Evolutionary conservation across 1,140 invertebrate genomes (phyloP), one percentile per base, ranked within the genome.

Genomic region (Drosophila ironensis): DNA sequence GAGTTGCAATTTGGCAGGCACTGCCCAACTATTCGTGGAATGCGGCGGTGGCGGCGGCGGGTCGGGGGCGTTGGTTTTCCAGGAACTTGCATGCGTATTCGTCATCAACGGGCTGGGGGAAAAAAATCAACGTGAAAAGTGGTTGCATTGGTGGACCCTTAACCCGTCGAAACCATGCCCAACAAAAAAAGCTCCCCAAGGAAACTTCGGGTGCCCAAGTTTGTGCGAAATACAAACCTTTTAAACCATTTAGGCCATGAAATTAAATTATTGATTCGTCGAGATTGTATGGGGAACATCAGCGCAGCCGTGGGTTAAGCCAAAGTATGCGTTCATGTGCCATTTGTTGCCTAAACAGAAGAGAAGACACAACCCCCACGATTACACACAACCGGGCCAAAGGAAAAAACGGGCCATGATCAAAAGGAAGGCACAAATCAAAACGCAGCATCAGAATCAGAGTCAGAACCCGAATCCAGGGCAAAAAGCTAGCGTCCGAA

Each of bases 71-170:
- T 48, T 19, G 47, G 44, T 69, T 84, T 86, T 86, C 80, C 70
- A 68, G 80, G 80, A 86, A 86, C 81, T 86, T 72, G 81, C 80
- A 86, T 86, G 80, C 75, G 68, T 75, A 75, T 86, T 80, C 74
- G 75, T 87, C 80, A 86, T 86, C 71, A 80, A 45, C 11, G 53
- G 41, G 28, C 45, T 59, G 63, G 45, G 38, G 20, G 27, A 42
- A 73, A 69, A 41, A 11, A 16, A 80, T n/a, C n/a, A n/a, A n/a
- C n/a, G n/a, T 70, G 41, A 25, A 59, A 66, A 44, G 53, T 56
- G 8, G 51, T 46, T 46, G 37, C 35, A 63, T 50, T 71, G 25
- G 40, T 14, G 54, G 40, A 72, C 50, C 68, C 68, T 40, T 22
- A 12, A n/a, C n/a, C n/a, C n/a, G n/a, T n/a, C n/a, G n/a, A n/a